Evolutionary conservation across 2,888 invertebrate species (phyloP).

Genomic region (Abrostola triplasia): DNA sequence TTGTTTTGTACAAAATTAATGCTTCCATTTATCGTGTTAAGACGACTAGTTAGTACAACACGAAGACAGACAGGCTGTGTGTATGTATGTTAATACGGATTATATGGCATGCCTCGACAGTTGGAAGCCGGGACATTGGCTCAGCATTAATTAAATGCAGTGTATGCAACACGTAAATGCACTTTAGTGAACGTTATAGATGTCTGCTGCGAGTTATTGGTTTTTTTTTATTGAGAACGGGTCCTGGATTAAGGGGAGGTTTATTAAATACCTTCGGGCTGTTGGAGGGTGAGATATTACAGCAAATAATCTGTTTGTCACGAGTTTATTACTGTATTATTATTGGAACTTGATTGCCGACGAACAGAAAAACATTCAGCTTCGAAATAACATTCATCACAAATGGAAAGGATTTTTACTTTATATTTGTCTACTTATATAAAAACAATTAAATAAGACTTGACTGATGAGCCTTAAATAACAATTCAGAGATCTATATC

Average conservation of each 20-base stretch:
- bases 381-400: neutral
- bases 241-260: conserved; percentile 19
- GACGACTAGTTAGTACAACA: conserved; percentile 45
- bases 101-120: conserved; percentile 58
- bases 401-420: neutral
- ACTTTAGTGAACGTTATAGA: conserved; percentile 57
- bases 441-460: neutral
- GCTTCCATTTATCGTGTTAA: conserved; percentile 28
- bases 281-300: conserved; percentile 8
- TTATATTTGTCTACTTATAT: too few relatives aligned
- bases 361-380: neutral
- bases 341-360: neutral
- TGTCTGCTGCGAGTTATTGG: conserved; percentile 39
- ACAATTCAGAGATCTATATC: neutral
- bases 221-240: conserved; percentile 30
- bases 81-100: conserved; percentile 59
- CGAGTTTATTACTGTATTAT: conserved; percentile 2
- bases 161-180: conserved; percentile 69
- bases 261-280: conserved; percentile 28
- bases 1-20: conserved; percentile 33
- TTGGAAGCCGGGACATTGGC: conserved; percentile 60
- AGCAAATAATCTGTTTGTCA: neutral
- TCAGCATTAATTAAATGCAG: conserved; percentile 66
- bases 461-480: neutral
- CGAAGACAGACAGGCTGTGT: conserved; percentile 44